Percentiles rank a stretch among this genome's conserved stretches.
These are phyloP conservation scores for Spea multiplicata DNA, from an alignment of 2,113 vertebrate species.

Conservation along the genomic window DNA sequence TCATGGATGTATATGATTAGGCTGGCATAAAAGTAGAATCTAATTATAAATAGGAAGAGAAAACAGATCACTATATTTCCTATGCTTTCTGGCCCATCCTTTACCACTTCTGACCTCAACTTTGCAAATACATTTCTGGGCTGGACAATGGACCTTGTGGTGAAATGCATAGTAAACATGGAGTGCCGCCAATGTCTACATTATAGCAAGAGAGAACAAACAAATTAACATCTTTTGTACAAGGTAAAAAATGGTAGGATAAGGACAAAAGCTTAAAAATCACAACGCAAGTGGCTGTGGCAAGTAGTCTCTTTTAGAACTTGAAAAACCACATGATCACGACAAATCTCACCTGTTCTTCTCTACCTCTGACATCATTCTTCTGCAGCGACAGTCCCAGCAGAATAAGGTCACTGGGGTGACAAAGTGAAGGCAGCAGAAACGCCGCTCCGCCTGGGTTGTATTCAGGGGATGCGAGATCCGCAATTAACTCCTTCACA, in stretches of 20 bases:
- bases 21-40: too few relatives aligned
- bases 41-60: too few relatives aligned
- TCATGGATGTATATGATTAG: too few relatives aligned
- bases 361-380: conserved; percentile 79
- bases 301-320: too few relatives aligned
- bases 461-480: conserved; percentile 76
- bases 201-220: too few relatives aligned
- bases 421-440: conserved; percentile 81
- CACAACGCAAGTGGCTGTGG: not conserved
- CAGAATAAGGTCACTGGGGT: conserved; percentile 76
- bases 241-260: not conserved
- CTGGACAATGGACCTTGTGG: too few relatives aligned
- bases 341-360: conserved; percentile 77
- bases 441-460: conserved; percentile 70
- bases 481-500: conserved; percentile 81
- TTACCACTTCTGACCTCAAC: not conserved
- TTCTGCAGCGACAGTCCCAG: conserved; percentile 73
- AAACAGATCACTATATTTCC: too few relatives aligned
- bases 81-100: too few relatives aligned
- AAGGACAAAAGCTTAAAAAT: not conserved
- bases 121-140: not conserved
- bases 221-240: too few relatives aligned
- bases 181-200: too few relatives aligned
- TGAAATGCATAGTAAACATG: too few relatives aligned
- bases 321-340: too few relatives aligned